Conservation (phyloP, 2,113 vertebrate species). For the Ursus arctos region DNA sequence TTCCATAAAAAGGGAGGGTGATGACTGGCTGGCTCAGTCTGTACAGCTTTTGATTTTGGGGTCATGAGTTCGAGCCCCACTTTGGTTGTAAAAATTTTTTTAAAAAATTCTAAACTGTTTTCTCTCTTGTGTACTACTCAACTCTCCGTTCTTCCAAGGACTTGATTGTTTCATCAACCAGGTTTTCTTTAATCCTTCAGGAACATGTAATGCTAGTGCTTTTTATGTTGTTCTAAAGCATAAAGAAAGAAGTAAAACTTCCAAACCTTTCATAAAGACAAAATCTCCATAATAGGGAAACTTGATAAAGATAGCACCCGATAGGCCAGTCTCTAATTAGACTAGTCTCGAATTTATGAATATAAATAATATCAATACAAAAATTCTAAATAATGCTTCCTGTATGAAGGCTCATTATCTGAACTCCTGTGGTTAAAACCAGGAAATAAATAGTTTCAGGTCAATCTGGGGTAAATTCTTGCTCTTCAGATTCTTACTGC, state of each 20-base stretch:
- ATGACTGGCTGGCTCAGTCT: neutral
- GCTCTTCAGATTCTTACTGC: neutral
- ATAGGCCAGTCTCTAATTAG: neutral
- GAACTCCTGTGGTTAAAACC: neutral
- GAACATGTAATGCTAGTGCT: neutral
- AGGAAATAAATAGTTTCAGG: conserved; percentile 2
- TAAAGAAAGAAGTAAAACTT: conserved; percentile 22
- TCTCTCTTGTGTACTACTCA: neutral
- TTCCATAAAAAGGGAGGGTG: neutral
- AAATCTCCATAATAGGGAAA: neutral
- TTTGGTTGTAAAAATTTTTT: neutral
- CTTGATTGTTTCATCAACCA: neutral
- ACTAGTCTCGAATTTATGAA: neutral
- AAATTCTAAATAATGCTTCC: neutral
- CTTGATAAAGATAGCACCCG: neutral
- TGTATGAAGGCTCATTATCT: neutral
- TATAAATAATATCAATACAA: neutral
- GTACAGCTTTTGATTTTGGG: neutral
- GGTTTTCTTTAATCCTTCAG: neutral
- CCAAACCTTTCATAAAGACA: neutral
- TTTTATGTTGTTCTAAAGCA: neutral
- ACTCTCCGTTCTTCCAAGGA: neutral
- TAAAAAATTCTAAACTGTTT: neutral
- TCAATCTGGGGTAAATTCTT: neutral
- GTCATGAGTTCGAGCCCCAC: neutral